These are phyloP conservation scores for Lerista edwardsae DNA, from an alignment of 2,797 vertebrate species.

Conservation along the genomic window DNA sequence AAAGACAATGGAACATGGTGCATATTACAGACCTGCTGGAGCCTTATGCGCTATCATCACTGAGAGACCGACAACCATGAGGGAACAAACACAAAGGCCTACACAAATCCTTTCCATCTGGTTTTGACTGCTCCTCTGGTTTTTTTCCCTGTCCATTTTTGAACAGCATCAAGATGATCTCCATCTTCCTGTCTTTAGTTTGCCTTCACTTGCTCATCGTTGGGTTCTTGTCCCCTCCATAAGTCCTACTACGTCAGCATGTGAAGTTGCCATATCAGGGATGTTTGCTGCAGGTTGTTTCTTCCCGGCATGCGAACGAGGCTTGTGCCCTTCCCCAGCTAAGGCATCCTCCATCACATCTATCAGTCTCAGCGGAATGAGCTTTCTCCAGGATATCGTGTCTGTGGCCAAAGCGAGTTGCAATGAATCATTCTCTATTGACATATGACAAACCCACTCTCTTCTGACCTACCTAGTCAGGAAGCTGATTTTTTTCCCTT, in stretches of 20 bases:
- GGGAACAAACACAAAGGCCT: neutral
- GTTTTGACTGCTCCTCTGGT: neutral
- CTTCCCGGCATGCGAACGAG: neutral
- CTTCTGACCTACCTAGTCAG: neutral
- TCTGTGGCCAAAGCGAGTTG: neutral
- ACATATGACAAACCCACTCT: too few species aligned
- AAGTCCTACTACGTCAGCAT: too few species aligned
- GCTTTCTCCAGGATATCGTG: neutral
- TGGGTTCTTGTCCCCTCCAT: neutral
- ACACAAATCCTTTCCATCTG: neutral
- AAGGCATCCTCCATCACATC: neutral
- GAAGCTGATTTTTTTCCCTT: neutral
- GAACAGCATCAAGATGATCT: neutral
- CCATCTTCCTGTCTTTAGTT: neutral
- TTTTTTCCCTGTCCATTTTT: too few species aligned
- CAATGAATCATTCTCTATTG: neutral
- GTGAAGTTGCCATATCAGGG: too few species aligned
- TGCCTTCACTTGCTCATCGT: too few species aligned
- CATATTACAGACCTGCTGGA: neutral
- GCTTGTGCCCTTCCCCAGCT: neutral
- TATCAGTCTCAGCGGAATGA: neutral
- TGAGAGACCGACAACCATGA: neutral
- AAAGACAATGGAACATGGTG: neutral
- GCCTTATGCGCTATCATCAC: neutral
- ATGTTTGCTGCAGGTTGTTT: too few species aligned